Base-by-base conservation (phyloP, 2,797 vertebrate genomes). In the Eupleurogrammus muticus region DNA sequence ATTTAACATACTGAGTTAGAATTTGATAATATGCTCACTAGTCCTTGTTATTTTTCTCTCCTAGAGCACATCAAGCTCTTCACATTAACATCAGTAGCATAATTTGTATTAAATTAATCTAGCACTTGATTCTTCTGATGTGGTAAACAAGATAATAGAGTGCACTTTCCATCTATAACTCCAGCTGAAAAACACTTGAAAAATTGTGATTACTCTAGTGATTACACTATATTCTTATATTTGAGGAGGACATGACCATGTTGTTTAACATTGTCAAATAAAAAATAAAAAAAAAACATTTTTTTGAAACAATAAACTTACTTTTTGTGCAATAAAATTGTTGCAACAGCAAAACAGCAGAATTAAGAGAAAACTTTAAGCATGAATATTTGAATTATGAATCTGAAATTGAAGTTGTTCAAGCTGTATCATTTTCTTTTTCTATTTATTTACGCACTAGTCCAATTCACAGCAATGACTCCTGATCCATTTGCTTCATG, bases 131-230 rank as follows among this genome's bases (percentile, higher is more conserved):
- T n/a, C 38, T 35, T 42, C 19, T 46, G 54, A 75, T n/a, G 20
- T 57, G 60, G 63, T 63, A 66, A 48, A 76, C 67, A 77, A 36
- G 42, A 81, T 46, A 57, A 56, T 59, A 3, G 12, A 28, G 21
- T 59, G 58, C 9, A 9, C 38, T 62, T 69, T 40, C 14, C 23
- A 48, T 40, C 44, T 9, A 17, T n/a, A 48, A 47, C 11, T 52
- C 47, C 32, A 61, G 38, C 11, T 42, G 17, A 47, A 61, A 46
- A 64, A 60, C 40, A 34, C 42, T 24, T 32, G 50, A 14, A 56
- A 32, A 47, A 40, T 1, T 34, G 17, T 20, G 28, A 51, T 58
- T 40, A 8, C 21, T 57, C n/a, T 36, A 40, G 47, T 50, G 52
- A 46, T 28, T 6, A 42, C 14, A 42, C 5, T 42, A n/a, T n/a